phyloP scores from a whole-genome alignment of 2,888 invertebrate species.

The Quadriops clusia region DNA sequence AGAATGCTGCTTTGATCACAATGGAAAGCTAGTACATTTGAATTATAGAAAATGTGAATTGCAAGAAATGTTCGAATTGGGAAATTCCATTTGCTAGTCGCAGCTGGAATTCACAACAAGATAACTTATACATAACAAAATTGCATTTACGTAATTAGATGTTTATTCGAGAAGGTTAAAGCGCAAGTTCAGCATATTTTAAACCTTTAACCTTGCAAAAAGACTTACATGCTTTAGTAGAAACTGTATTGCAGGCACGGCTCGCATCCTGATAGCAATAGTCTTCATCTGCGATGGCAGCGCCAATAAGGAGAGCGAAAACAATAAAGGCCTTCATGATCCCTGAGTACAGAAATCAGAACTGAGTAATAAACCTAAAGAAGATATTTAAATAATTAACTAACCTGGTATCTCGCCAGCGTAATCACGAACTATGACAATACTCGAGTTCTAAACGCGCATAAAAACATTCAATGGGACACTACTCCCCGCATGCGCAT shows the following conservation, averaged over 20 bases:
- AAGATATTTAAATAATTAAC: conserved; percentile 12
- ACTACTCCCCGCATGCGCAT: conserved; percentile 16
- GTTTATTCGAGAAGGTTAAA: no score
- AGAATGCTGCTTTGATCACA: no score
- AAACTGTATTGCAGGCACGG: conserved; percentile 41
- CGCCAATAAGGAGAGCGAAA: conserved; percentile 39
- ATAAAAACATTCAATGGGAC: conserved; percentile 10
- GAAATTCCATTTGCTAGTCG: no score
- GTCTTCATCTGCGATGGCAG: conserved; percentile 31
- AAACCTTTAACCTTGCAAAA: conserved; percentile 5
- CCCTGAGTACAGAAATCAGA: conserved; percentile 28
- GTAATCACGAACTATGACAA: conserved; percentile 33
- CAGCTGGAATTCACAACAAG: no score
- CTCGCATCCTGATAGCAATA: conserved; percentile 49
- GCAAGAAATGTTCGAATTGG: no score
- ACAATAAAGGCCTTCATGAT: conserved; percentile 49
- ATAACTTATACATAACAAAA: no score
- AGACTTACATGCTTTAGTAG: conserved; percentile 28
- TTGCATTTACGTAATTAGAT: no score
- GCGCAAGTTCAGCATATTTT: conserved; percentile 1
- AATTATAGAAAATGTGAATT: no score
- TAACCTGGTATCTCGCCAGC: conserved; percentile 39
- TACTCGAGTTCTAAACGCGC: conserved; percentile 7
- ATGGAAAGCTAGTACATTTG: no score
- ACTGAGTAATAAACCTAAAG: conserved; percentile 10